A percentile compares a stretch with the other conserved stretches of the same genome.
These are phyloP conservation scores for Agrochola circellaris DNA, from an alignment of 2,888 invertebrate genomes.

Conservation along the genomic window DNA sequence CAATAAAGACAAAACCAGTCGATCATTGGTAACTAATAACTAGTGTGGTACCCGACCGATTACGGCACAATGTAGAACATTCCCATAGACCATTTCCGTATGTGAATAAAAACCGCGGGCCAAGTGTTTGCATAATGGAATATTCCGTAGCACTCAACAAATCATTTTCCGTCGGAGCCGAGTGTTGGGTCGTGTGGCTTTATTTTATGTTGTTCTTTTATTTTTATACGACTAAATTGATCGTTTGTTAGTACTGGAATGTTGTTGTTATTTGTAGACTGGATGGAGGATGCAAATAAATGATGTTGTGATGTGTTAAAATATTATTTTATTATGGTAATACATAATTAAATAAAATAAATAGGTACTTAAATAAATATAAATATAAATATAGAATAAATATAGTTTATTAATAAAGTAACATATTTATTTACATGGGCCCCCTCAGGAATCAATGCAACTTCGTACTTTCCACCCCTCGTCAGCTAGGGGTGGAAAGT, in stretches of 20 bases:
- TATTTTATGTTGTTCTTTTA: constrained; percentile 7
- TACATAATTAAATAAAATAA: neutral
- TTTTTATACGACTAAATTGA: constrained; percentile 8
- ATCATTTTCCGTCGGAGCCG: constrained; percentile 70
- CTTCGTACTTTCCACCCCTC: neutral
- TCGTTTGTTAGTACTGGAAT: neutral
- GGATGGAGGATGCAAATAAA: neutral
- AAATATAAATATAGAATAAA: too few species aligned
- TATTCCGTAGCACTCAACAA: constrained; percentile 71
- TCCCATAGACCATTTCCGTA: constrained; percentile 43
- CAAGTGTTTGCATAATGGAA: constrained; percentile 72
- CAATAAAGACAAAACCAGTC: neutral
- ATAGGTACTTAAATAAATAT: neutral
- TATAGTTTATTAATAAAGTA: neutral
- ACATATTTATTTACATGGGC: neutral
- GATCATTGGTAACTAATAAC: constrained; percentile 5
- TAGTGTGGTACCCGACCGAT: constrained; percentile 13
- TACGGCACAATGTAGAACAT: constrained; percentile 44
- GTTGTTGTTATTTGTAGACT: neutral
- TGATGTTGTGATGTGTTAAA: neutral
- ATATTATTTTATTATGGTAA: neutral
- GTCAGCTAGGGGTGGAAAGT: too few species aligned
- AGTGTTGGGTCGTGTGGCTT: constrained; percentile 54
- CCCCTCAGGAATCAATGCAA: neutral
- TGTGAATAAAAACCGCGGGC: constrained; percentile 59